Evolutionary conservation across 64 coral and sea anemone species (phyloP).

Genomic region (Anthopleura sola): DNA sequence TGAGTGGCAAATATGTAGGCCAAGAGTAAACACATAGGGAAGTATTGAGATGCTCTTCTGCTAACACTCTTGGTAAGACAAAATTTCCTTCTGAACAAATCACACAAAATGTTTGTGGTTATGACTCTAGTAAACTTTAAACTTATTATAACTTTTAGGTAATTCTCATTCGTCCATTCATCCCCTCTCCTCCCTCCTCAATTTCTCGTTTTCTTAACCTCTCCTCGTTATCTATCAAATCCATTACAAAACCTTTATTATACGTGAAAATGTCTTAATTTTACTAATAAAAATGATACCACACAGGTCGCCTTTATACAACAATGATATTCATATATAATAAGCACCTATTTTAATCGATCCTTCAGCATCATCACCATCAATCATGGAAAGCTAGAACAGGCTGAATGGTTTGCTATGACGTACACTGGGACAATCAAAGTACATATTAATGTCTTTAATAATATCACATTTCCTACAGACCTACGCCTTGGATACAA

Average conservation of each 20-base stretch:
- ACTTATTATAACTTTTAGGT: too few relatives aligned
- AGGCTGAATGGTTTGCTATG: not conserved
- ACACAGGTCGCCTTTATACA: constrained; percentile 11
- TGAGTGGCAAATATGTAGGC: too few relatives aligned
- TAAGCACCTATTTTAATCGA: constrained; percentile 11
- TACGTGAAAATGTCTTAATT: not conserved
- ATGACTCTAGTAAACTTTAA: too few relatives aligned
- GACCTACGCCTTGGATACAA: constrained; percentile 12
- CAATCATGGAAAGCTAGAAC: not conserved
- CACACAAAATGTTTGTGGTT: too few relatives aligned
- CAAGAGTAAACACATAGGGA: too few relatives aligned
- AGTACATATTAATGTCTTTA: not conserved
- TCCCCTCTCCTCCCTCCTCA: not conserved
- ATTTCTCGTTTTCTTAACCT: not conserved
- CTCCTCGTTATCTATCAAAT: not conserved
- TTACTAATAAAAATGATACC: constrained; percentile 7
- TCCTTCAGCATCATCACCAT: not conserved
- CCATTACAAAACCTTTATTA: not conserved
- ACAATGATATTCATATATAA: constrained; percentile 32
- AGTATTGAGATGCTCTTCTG: too few relatives aligned
- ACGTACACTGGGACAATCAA: not conserved
- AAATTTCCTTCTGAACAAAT: too few relatives aligned
- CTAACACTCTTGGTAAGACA: too few relatives aligned
- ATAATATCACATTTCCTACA: constrained; percentile 3
- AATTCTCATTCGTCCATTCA: too few relatives aligned